These are phyloP conservation scores for Brachionus rotundiformis DNA, from an alignment of 1,140 invertebrate species.

Conservation along the genomic window DNA sequence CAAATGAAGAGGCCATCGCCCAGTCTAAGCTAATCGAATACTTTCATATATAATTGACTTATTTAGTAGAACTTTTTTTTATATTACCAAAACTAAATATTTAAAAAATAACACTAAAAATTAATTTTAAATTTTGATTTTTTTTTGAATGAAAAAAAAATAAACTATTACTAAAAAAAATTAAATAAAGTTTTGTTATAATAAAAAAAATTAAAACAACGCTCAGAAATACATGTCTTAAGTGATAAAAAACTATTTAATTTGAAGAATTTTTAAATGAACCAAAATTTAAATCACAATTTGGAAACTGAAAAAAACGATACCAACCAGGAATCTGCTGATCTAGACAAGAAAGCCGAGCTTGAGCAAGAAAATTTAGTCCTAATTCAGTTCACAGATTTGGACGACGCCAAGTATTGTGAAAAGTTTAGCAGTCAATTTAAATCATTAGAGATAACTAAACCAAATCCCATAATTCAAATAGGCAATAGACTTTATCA, in stretches of 20 bases:
- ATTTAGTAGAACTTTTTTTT: not conserved
- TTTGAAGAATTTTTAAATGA: not conserved
- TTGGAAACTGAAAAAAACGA: not conserved
- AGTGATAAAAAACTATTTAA: not conserved
- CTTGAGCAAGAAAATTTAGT: conserved; percentile 25
- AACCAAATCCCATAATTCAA: conserved; percentile 44
- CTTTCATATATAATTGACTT: not conserved
- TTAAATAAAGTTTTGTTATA: not conserved
- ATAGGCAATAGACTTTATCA: conserved; percentile 39
- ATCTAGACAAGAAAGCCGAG: not conserved
- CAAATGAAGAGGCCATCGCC: not conserved
- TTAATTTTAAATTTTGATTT: not conserved
- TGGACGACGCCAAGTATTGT: conserved; percentile 45
- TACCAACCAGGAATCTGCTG: not conserved
- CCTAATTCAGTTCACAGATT: conserved; percentile 46
- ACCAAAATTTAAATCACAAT: conserved; percentile 14
- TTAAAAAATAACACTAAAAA: too few species aligned
- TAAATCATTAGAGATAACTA: conserved; percentile 30
- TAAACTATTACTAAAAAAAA: not conserved
- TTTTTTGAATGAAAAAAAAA: not conserved
- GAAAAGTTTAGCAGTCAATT: conserved; percentile 23
- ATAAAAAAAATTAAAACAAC: not conserved
- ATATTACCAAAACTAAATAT: not conserved
- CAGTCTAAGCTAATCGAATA: not conserved
- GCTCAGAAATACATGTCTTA: not conserved